Base-by-base conservation (phyloP, 2,888 invertebrate genomes). In the Nomada fucata region DNA sequence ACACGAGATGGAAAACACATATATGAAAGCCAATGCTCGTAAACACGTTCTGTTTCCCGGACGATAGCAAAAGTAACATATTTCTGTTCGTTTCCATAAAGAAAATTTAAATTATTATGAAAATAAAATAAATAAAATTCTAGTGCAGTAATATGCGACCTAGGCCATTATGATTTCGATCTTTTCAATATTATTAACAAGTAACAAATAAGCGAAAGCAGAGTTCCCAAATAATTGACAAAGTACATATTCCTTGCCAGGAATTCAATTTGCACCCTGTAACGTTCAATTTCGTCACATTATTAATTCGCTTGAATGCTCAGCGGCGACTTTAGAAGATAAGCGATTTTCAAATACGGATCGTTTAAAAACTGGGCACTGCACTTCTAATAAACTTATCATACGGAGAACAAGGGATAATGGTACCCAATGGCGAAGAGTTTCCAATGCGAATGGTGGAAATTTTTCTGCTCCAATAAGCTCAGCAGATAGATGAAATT, bases 401-500 rank as follows among this genome's bases (percentile, higher is more conserved):
- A 23, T 36, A 20, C 50, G 26, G 23, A 53, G 20, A 47, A 47
- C 23, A 50, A 64, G 11, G 15, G 71, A 53, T 42, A 47, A 44
- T 44, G 44, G 69, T 10, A 72, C 61, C 47, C 72, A 73, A 67
- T 78, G 53, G 52, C 55, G 59, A 60, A 64, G 9, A 18, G 36
- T 72, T 61, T 73, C 73, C 73, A 20, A 76, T 72, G 60, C 44
- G 26, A 72, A 47, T 13, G 65, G 69, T 57, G 26, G 68, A 73
- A 76, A 83, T 82, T 76, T 71, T 77, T 77, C 82, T 73, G 53
- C 77, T 57, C 83, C 65, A 70, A 74, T 83, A 82, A 76, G 70
- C 52, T 23, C 44, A 47, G 2, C 5, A 61, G 26, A 60, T 50
- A 67, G 65, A 63, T 72, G 44, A 73, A 73, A 82, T 75, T 71